Evolutionary conservation across 2,113 vertebrate genomes (phyloP).

Genomic region (Oreochromis spilurus): DNA sequence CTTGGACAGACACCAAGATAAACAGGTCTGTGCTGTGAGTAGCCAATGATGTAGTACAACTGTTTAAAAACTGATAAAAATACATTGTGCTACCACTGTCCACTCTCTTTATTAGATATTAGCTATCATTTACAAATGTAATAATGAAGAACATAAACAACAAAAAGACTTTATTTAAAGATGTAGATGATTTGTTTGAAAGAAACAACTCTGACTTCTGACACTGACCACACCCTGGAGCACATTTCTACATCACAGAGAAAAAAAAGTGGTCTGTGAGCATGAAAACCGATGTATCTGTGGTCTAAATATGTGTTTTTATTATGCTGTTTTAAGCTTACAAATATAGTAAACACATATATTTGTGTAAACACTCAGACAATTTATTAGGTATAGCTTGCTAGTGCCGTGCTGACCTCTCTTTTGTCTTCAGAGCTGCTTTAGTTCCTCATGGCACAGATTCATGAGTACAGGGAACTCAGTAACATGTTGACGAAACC

Average conservation of each 20-base stretch:
- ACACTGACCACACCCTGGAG: not conserved
- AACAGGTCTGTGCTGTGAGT: not conserved
- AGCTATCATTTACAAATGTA: not conserved
- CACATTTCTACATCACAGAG: not conserved
- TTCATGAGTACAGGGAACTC: not conserved
- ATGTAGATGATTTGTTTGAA: not conserved
- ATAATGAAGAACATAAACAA: not conserved
- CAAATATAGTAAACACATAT: not conserved
- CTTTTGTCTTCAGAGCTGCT: not conserved
- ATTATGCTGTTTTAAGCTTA: not conserved
- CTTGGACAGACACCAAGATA: not conserved
- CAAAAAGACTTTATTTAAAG: not conserved
- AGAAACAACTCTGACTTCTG: not conserved
- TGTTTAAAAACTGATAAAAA: not conserved
- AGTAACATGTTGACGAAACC: not conserved
- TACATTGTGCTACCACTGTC: not conserved
- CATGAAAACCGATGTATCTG: not conserved
- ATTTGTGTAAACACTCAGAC: not conserved
- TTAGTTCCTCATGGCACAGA: not conserved
- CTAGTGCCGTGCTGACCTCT: not conserved
- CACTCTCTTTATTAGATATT: not conserved
- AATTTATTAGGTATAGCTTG: not conserved
- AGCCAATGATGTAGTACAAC: not conserved
- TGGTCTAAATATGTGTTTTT: not conserved
- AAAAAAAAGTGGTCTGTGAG: not conserved